Evolutionary conservation across 2,888 invertebrate genomes (phyloP), one percentile per base, ranked within the genome.

Genomic region (Tipula lateralis): DNA sequence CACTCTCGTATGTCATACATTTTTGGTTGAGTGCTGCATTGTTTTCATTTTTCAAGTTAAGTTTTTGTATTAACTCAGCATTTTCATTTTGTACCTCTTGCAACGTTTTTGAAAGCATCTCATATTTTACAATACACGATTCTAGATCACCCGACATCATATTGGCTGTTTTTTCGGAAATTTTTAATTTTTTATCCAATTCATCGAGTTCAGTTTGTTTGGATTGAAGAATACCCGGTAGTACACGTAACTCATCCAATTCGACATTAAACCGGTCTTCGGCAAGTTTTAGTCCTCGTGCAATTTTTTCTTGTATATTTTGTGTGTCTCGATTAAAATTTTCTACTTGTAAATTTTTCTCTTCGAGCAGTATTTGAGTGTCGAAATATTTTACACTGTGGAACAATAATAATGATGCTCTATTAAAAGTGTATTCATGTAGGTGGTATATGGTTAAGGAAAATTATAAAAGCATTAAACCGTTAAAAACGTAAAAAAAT

Each of bases 121-220:
- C 86, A 66, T 85, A 86, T 84, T 86, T 86, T 24, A 86, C 84
- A n/a, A 86, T 86, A 80, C 86, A 86, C 7, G 84, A 16, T 84
- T 86, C 86, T 16, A 86, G 82, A 85, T 86, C 86, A 13, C 66
- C 36, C 50, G 86, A 86, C 30, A 86, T 24, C 9, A 85, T 85
- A 16, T 16, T 66, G 13, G 85, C 85, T 12, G 86, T 86, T 44
- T 85, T 85, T 81, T 86, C 86, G 16, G 86, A 83, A 80, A 86
- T 83, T 84, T 85, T 86, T 12, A 86, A 50, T 85, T 86, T 86
- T 13, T 85, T 24, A 29, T 85, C 39, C 3, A 36, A 80, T n/a
- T 86, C 85, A 81, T 85, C 85, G n/a, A 85, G 29, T 84, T 86
- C 85, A 29, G 85, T 34, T 84, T 86, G 85, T 84, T 85, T 86